Evolutionary conservation across 2,888 invertebrate genomes (phyloP).

Genomic region (Himalopsyche japonica): DNA sequence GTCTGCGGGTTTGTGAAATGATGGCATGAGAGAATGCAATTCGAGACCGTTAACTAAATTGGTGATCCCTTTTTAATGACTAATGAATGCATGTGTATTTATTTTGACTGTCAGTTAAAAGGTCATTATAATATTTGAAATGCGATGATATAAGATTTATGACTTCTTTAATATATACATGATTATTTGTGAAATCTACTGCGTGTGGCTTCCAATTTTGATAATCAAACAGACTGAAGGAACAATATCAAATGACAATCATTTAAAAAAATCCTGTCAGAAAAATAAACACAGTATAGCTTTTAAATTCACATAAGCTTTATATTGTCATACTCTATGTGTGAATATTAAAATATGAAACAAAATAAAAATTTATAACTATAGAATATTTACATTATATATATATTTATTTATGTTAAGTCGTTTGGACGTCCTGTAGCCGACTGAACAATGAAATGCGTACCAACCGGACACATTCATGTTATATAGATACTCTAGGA

Average conservation of each 20-base stretch:
- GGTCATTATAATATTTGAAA: neutral
- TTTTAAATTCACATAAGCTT: no score
- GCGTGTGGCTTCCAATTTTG: neutral
- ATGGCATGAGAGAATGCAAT: neutral
- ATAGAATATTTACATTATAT: no score
- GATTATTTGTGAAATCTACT: neutral
- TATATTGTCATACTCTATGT: no score
- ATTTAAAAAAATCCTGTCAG: no score
- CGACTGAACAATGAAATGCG: no score
- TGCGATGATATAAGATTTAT: neutral
- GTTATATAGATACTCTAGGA: no score
- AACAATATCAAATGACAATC: neutral
- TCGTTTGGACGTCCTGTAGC: no score
- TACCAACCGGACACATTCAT: no score
- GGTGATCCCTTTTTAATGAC: neutral
- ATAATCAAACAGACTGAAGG: neutral
- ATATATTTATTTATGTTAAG: no score
- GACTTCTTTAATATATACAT: neutral
- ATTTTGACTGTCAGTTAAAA: neutral
- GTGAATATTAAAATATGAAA: no score
- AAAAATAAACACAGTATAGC: no score
- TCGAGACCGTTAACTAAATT: neutral
- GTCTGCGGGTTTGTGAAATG: neutral
- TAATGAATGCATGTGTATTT: neutral
- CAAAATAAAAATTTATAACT: no score